A percentile compares a stretch with the other conserved stretches of the same genome.
These are phyloP conservation scores for Nymphalis c-album DNA, from an alignment of 2,888 invertebrate genomes.

Conservation along the genomic window DNA sequence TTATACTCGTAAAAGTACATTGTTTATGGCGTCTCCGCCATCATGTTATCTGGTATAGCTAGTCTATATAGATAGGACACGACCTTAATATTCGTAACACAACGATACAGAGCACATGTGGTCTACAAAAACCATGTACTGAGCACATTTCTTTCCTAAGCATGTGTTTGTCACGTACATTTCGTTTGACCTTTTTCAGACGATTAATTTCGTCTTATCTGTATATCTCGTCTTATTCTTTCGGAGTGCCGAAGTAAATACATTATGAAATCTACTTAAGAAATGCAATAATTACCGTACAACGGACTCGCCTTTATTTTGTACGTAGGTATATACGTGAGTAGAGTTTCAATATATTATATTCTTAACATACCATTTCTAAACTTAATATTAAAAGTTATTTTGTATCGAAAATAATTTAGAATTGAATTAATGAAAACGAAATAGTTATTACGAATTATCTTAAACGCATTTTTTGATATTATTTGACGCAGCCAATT, in stretches of 20 bases:
- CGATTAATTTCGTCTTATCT: neutral
- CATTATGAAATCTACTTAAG: neutral
- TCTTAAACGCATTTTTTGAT: too few species aligned
- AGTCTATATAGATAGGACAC: neutral
- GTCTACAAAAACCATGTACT: conserved; percentile 18
- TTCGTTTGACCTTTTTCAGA: conserved; percentile 12
- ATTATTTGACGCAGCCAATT: too few species aligned
- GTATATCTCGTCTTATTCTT: neutral
- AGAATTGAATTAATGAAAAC: too few species aligned
- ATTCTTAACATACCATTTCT: too few species aligned
- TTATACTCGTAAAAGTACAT: too few species aligned
- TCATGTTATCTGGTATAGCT: neutral
- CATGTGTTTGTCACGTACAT: conserved; percentile 12
- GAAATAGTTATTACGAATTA: too few species aligned
- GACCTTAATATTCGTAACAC: neutral
- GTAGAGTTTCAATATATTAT: too few species aligned
- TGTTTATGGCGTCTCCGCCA: too few species aligned
- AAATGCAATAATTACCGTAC: neutral
- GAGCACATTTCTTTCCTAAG: conserved; percentile 11
- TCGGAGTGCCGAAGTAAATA: neutral
- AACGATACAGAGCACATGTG: conserved; percentile 18
- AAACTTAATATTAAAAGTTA: too few species aligned
- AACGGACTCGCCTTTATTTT: too few species aligned
- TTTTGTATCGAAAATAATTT: too few species aligned
- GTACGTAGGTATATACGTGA: too few species aligned